A percentile compares a stretch with the other conserved stretches of the same genome.
Evolutionary conservation across 2,888 invertebrate species (phyloP).

Genomic region (Amphimallon solstitiale): DNA sequence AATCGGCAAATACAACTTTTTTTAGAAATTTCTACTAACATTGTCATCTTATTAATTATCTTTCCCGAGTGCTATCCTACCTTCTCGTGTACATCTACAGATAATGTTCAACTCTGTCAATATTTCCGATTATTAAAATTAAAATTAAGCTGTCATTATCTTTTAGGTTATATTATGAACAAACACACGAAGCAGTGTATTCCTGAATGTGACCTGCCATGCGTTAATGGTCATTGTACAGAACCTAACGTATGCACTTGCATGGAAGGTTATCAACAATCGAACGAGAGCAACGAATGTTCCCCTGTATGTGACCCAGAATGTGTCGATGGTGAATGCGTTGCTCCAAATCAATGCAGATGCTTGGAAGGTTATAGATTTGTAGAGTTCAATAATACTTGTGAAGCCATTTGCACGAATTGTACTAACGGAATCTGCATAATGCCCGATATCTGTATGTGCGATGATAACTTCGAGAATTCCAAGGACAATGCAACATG

Average conservation of each 20-base stretch:
- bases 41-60: too few relatives aligned
- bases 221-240: slow-evolving; percentile 63
- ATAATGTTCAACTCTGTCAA: too few relatives aligned
- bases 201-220: slow-evolving; percentile 44
- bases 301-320: slow-evolving; percentile 34
- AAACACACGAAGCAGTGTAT: not conserved
- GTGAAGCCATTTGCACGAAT: slow-evolving; percentile 37
- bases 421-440: slow-evolving; percentile 41
- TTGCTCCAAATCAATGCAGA: slow-evolving; percentile 43
- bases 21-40: too few relatives aligned
- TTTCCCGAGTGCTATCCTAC: too few relatives aligned
- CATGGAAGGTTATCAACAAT: not conserved
- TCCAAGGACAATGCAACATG: too few relatives aligned
- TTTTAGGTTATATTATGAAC: not conserved
- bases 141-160: too few relatives aligned
- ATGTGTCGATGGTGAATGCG: slow-evolving; percentile 41
- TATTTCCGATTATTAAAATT: too few relatives aligned
- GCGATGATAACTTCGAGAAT: too few relatives aligned
- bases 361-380: slow-evolving; percentile 35
- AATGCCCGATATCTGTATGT: slow-evolving; percentile 41
- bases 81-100: too few relatives aligned
- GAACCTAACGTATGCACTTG: slow-evolving; percentile 54
- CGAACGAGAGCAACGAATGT: slow-evolving; percentile 32
- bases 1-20: too few relatives aligned
- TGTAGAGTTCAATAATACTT: not conserved